These are phyloP conservation scores for Tethya wilhelma DNA, from an alignment of 37 sponge, comb jelly and placozoan genomes.

Conservation along the genomic window DNA sequence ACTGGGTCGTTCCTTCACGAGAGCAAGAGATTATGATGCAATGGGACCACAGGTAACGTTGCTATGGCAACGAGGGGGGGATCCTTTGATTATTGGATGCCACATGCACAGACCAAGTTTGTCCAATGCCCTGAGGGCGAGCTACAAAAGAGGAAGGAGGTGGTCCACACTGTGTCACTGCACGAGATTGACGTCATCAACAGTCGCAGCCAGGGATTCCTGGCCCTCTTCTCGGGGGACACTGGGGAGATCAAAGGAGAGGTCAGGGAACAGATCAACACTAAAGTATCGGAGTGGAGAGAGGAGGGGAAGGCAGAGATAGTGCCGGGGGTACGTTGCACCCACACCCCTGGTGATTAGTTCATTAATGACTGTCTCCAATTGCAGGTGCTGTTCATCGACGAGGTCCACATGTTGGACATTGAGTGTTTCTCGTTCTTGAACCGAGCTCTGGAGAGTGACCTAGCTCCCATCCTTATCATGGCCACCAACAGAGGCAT, in stretches of 20 bases:
- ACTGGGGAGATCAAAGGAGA: slow-evolving; percentile 92
- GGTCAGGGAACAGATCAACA: slow-evolving; percentile 97
- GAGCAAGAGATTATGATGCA: slow-evolving; percentile 97
- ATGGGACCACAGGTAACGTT: slow-evolving; percentile 94
- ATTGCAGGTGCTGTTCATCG: slow-evolving; percentile 92
- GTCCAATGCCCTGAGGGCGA: slow-evolving; percentile 99
- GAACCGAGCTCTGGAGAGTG: slow-evolving; percentile 95
- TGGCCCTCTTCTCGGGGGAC: slow-evolving; percentile 96
- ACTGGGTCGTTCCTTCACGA: slow-evolving; percentile 95
- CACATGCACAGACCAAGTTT: slow-evolving; percentile 82
- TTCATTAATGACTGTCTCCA: not conserved
- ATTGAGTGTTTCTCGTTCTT: slow-evolving; percentile 99
- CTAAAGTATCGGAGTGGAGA: slow-evolving; percentile 97
- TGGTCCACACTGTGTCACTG: slow-evolving; percentile 97
- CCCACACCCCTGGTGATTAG: too few species aligned
- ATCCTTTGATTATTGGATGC: not conserved
- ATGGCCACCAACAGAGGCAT: slow-evolving; percentile 99
- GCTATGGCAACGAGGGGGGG: not conserved
- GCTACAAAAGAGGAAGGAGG: slow-evolving; percentile 97
- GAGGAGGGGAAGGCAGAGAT: slow-evolving; percentile 99
- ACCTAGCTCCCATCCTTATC: slow-evolving; percentile 96
- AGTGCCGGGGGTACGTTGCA: slow-evolving; percentile 88
- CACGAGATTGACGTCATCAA: slow-evolving; percentile 99
- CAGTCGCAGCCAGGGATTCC: slow-evolving; percentile 95
- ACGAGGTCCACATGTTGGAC: slow-evolving; percentile 99